Conservation (phyloP, 2,797 vertebrate genomes). For the Botia almorhae region DNA sequence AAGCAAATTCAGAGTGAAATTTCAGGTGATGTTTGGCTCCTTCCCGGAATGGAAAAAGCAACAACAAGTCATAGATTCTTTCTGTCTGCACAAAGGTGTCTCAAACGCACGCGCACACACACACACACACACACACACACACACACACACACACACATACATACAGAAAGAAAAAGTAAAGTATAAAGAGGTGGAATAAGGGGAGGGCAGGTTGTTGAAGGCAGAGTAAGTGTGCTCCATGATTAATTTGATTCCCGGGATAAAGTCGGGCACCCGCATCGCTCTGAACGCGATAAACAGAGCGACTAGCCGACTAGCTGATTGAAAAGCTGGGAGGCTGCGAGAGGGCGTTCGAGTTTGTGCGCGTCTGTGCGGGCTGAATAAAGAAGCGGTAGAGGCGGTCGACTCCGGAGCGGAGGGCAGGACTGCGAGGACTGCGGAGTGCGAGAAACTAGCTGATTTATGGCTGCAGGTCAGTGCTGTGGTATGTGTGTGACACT, state of each 20-base stretch:
- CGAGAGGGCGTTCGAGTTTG: constrained; percentile 41
- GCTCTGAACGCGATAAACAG: constrained; percentile 68
- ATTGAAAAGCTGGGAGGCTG: constrained; percentile 75
- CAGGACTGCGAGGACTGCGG: not conserved
- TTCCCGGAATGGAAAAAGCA: constrained; percentile 14
- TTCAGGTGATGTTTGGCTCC: constrained; percentile 16
- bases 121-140: too few species aligned
- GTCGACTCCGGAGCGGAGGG: constrained; percentile 35
- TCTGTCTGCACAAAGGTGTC: constrained; percentile 69
- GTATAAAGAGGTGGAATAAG: constrained; percentile 13
- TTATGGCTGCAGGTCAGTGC: constrained; percentile 70
- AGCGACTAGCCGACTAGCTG: constrained; percentile 61
- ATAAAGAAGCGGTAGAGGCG: constrained; percentile 60
- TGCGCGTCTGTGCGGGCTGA: constrained; percentile 60
- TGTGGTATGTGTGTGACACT: constrained; percentile 67
- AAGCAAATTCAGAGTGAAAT: constrained; percentile 56
- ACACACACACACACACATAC: too few species aligned
- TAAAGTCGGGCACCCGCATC: constrained; percentile 61
- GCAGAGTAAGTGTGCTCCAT: constrained; percentile 48
- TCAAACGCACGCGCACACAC: too few species aligned
- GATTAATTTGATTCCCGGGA: constrained; percentile 62
- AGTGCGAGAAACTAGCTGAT: constrained; percentile 60
- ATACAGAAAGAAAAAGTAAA: constrained; percentile 27
- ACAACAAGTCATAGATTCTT: constrained; percentile 56
- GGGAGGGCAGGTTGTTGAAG: constrained; percentile 59